Base-by-base conservation (phyloP, 2,888 invertebrate genomes). In the Leptarthrus brevirostris region DNA sequence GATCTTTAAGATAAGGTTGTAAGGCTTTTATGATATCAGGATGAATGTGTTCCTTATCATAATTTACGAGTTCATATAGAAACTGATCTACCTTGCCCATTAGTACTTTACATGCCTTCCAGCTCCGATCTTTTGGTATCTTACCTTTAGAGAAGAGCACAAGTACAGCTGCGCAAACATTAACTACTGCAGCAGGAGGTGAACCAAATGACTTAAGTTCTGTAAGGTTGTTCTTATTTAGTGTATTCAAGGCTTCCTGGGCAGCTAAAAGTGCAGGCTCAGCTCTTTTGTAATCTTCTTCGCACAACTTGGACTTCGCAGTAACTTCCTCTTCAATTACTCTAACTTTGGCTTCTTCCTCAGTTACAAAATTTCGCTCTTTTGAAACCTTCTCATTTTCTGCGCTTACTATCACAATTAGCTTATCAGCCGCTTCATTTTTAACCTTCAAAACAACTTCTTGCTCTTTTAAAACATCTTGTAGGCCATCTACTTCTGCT, bases 141-240 rank as follows among this genome's bases (percentile, higher is more conserved):
- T 94, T 95, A 2, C 94, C 94, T 80, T 89, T 92, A 74, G 89
- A 88, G 79, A 96, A 91, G n/a, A 97, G 86, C 2, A 96, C 94
- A 78, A 96, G 88, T 2, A 97, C 96, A 5, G 96, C 96, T 1
- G 94, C 92, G 6, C 91, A 90, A 0, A 97, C 96, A 79, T 90
- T 93, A 0, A 93, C 92, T 0, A 97, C 97, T 71, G 95, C 94
- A 49, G 91, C 90, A 0, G 96, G 95, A 3, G 97, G 97, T 3
- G 94, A 90, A 0, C 95, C 95, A 83, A 97, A 97, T 0, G 97
- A 95, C 83, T 97, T 97, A 81, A 97, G 85, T 86, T 98, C 97
- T 0, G 97, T 97, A 77, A 97, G 85, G 83, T 97, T 97, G 81
- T 91, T 92, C 86, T 97, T 97, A 82, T 97, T 96, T 22, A 97